phyloP scores from a whole-genome alignment of 1,140 invertebrate genomes.

The Orussus abietinus region DNA sequence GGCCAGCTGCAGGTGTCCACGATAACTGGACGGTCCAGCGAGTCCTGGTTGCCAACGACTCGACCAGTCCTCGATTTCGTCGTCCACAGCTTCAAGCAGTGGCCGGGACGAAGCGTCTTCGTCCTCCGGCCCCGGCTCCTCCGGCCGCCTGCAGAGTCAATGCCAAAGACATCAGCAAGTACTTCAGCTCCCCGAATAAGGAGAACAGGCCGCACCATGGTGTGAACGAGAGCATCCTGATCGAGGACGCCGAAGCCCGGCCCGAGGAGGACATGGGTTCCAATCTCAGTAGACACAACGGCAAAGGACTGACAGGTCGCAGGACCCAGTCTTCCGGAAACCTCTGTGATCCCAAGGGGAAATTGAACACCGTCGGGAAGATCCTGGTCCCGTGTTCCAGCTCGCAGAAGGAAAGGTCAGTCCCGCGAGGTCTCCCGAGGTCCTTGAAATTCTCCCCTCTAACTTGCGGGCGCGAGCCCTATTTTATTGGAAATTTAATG shows the following conservation, averaged over 20 bases:
- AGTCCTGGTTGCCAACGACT: conserved; percentile 18
- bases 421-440: no score
- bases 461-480: no score
- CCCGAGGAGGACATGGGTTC: conserved; percentile 60
- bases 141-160: conserved; percentile 30
- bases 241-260: no score
- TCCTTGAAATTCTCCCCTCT: no score
- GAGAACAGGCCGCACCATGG: conserved; percentile 39
- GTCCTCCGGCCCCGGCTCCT: conserved; percentile 13
- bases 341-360: conserved; percentile 48
- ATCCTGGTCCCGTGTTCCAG: conserved; percentile 44
- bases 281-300: conserved; percentile 68
- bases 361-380: conserved; percentile 49
- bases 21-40: conserved; percentile 21
- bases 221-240: conserved; percentile 17
- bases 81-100: conserved; percentile 22
- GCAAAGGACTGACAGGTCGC: conserved; percentile 64
- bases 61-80: conserved; percentile 21
- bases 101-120: conserved; percentile 13
- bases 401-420: conserved; percentile 47
- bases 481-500: no score
- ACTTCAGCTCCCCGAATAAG: conserved; percentile 39
- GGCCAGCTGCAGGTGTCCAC: conserved; percentile 18
- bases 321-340: conserved; percentile 67
- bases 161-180: conserved; percentile 32